These are phyloP conservation scores for Cyprinodon brontotheroides DNA, from an alignment of 2,113 vertebrate genomes.

Conservation along the genomic window DNA sequence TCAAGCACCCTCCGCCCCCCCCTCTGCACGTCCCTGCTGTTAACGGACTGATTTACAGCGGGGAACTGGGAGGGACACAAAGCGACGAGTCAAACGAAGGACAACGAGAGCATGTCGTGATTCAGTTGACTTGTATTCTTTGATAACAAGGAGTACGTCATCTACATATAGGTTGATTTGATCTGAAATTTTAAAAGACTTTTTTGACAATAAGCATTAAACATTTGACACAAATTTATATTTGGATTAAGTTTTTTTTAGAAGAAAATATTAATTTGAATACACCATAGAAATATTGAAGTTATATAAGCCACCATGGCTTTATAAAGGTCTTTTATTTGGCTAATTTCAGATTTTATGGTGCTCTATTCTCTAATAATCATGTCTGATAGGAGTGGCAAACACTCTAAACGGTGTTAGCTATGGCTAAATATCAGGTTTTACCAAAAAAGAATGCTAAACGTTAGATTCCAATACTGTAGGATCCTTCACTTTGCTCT, in stretches of 20 bases:
- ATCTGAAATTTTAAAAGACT: too few species aligned
- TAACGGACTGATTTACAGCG: constrained; percentile 71
- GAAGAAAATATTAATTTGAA: constrained; percentile 28
- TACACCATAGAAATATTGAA: constrained; percentile 62
- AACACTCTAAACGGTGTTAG: background rate
- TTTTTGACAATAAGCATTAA: background rate
- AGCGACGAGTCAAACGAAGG: background rate
- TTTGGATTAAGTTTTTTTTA: constrained; percentile 21
- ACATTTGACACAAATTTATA: constrained; percentile 13
- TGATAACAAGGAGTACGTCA: background rate
- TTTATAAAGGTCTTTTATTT: constrained; percentile 30
- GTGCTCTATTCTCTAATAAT: background rate
- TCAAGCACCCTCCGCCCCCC: too few species aligned
- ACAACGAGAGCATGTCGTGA: background rate
- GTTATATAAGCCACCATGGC: constrained; percentile 3
- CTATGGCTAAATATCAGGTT: background rate
- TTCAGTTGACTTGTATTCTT: background rate
- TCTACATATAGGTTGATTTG: too few species aligned
- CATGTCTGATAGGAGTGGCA: background rate
- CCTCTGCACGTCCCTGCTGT: too few species aligned
- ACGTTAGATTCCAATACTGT: background rate
- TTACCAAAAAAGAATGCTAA: background rate
- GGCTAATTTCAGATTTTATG: constrained; percentile 22
- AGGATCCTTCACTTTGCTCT: background rate
- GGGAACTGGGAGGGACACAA: constrained; percentile 53